Conservation (phyloP, 2,113 vertebrate genomes). For the Pleuronectes platessa region DNA sequence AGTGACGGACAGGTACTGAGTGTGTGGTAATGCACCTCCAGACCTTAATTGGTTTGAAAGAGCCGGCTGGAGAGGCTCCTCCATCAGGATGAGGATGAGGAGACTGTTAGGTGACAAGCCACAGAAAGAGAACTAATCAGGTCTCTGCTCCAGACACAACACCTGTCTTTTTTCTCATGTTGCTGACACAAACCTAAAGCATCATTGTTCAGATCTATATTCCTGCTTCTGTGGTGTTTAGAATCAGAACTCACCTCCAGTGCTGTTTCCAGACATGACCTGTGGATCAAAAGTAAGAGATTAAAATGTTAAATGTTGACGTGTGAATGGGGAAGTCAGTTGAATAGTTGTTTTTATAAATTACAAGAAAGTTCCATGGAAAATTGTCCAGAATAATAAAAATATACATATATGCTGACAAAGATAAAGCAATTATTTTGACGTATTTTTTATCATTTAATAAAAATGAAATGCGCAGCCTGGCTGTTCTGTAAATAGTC, state of each 20-base stretch:
- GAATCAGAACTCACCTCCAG: no score
- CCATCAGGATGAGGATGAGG: constrained; percentile 64
- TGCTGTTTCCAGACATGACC: no score
- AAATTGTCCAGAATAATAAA: neutral
- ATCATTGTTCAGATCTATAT: constrained; percentile 24
- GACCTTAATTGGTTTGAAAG: constrained; percentile 75
- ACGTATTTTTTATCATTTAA: neutral
- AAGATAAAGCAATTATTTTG: no score
- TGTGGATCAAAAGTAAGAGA: no score
- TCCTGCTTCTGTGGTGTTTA: neutral
- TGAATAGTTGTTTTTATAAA: no score
- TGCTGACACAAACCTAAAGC: constrained; percentile 28
- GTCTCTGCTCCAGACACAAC: constrained; percentile 52
- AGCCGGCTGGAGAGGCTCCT: constrained; percentile 69
- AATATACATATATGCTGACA: neutral
- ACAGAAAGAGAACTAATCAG: constrained; percentile 66
- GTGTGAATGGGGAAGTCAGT: no score
- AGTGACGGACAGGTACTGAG: constrained; percentile 70
- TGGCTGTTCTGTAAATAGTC: neutral
- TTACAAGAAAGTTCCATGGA: no score
- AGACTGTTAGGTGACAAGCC: constrained; percentile 71
- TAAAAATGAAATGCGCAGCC: neutral
- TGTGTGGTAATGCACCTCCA: constrained; percentile 68
- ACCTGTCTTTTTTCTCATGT: constrained; percentile 25
- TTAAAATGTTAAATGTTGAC: no score